These are phyloP conservation scores for Xestia sexstrigata DNA, from an alignment of 2,888 invertebrate species.

Conservation along the genomic window DNA sequence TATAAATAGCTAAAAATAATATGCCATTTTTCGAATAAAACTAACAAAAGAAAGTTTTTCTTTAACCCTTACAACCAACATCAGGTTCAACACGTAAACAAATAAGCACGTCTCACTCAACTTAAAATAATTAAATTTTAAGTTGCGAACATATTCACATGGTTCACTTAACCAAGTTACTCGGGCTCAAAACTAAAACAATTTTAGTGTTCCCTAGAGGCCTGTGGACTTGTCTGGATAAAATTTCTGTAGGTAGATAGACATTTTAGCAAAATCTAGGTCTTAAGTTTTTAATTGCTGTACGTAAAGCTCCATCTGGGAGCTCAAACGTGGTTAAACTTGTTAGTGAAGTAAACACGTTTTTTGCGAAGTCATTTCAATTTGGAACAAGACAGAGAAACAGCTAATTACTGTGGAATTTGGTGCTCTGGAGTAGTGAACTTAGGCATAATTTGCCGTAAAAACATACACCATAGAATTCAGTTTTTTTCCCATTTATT, in stretches of 20 bases:
- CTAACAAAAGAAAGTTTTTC: background rate
- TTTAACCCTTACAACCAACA: background rate
- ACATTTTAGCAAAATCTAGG: conserved; percentile 49
- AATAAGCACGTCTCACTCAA: conserved; percentile 3
- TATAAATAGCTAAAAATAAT: background rate
- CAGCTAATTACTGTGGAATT: conserved; percentile 1
- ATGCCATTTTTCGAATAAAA: background rate
- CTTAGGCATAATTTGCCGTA: background rate
- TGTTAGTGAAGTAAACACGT: conserved; percentile 35
- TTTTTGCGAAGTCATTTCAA: conserved; percentile 35
- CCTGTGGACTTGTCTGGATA: conserved; percentile 43
- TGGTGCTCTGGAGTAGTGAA: background rate
- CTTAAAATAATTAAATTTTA: conserved; percentile 38
- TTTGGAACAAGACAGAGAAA: conserved; percentile 22
- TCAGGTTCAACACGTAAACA: background rate
- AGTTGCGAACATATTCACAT: conserved; percentile 22
- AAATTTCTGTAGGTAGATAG: conserved; percentile 32
- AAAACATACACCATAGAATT: background rate
- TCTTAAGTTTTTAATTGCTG: conserved; percentile 62
- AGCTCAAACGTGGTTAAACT: conserved; percentile 48
- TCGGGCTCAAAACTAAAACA: conserved; percentile 41
- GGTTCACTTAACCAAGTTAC: conserved; percentile 42
- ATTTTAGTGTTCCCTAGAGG: conserved; percentile 45
- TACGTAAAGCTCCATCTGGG: conserved; percentile 42
- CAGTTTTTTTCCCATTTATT: background rate